Conservation (phyloP, 2,888 invertebrate species). For the Drosophila paranaensis region DNA sequence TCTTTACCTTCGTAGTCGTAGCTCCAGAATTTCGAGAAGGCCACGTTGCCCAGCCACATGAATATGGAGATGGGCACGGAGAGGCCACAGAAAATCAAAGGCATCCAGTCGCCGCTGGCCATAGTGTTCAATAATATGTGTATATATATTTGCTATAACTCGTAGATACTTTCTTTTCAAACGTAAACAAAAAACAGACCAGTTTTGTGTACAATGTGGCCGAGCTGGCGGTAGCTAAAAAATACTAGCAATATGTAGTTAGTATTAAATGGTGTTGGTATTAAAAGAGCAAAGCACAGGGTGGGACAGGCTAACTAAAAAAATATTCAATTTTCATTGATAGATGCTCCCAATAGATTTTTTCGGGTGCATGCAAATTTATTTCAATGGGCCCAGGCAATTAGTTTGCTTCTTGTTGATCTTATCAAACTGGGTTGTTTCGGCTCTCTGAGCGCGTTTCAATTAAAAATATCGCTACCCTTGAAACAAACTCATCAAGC, state of each 20-base stretch:
- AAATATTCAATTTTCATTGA: slow-evolving; percentile 29
- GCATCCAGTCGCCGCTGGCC: slow-evolving; percentile 82
- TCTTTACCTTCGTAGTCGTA: slow-evolving; percentile 86
- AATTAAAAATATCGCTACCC: slow-evolving; percentile 73
- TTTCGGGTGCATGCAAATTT: slow-evolving; percentile 68
- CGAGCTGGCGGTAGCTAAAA: slow-evolving; percentile 1
- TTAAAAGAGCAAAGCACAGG: slow-evolving; percentile 30
- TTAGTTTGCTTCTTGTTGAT: slow-evolving; percentile 58
- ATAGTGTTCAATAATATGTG: slow-evolving; percentile 14
- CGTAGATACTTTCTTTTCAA: slow-evolving; percentile 21
- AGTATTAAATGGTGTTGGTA: background rate
- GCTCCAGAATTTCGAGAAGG: slow-evolving; percentile 87
- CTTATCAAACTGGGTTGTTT: slow-evolving; percentile 69
- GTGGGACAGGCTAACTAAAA: slow-evolving; percentile 7
- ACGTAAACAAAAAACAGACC: slow-evolving; percentile 48
- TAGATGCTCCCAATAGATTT: slow-evolving; percentile 72
- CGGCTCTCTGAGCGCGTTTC: slow-evolving; percentile 46
- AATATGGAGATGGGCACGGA: slow-evolving; percentile 91
- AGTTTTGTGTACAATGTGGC: slow-evolving; percentile 24
- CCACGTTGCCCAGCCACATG: slow-evolving; percentile 90
- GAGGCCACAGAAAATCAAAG: slow-evolving; percentile 88
- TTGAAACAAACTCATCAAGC: slow-evolving; percentile 65
- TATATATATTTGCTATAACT: slow-evolving; percentile 4
- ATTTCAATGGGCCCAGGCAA: slow-evolving; percentile 55
- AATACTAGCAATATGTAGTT: slow-evolving; percentile 11